Evolutionary conservation across 2,113 vertebrate genomes (phyloP).

Genomic region (Salvelinus sp.): DNA sequence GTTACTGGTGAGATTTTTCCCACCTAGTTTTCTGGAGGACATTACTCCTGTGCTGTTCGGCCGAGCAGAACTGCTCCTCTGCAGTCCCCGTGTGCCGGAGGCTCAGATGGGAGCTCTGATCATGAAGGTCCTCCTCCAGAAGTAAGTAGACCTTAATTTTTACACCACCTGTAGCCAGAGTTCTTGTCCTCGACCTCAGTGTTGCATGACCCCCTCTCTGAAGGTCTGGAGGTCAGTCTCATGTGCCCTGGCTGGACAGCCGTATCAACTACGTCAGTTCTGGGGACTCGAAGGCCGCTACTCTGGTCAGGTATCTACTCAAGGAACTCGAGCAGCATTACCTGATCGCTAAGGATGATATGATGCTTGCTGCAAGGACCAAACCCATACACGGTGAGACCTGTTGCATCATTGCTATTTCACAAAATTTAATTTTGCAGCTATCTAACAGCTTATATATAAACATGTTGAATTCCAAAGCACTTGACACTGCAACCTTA

Average conservation of each 20-base stretch:
- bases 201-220: not conserved
- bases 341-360: conserved; percentile 68
- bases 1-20: conserved; percentile 80
- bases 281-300: conserved; percentile 29
- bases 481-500: not conserved
- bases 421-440: not conserved
- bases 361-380: conserved; percentile 78
- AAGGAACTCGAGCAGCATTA: conserved; percentile 74
- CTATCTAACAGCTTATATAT: not conserved
- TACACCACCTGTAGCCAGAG: not conserved
- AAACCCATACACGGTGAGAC: conserved; percentile 79
- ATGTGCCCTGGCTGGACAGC: conserved; percentile 44
- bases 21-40: conserved; percentile 56
- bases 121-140: conserved; percentile 80
- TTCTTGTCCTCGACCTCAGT: not conserved
- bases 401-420: not conserved
- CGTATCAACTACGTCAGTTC: not conserved
- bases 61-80: conserved; percentile 66
- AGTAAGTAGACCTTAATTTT: conserved; percentile 65
- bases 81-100: conserved; percentile 83
- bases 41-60: conserved; percentile 63
- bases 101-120: conserved; percentile 84
- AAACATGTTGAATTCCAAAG: not conserved
- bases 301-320: conserved; percentile 71
- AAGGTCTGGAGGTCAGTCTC: conserved; percentile 62